phyloP scores from a whole-genome alignment of 2,888 invertebrate genomes.

The Leistus spinibarbis region DNA sequence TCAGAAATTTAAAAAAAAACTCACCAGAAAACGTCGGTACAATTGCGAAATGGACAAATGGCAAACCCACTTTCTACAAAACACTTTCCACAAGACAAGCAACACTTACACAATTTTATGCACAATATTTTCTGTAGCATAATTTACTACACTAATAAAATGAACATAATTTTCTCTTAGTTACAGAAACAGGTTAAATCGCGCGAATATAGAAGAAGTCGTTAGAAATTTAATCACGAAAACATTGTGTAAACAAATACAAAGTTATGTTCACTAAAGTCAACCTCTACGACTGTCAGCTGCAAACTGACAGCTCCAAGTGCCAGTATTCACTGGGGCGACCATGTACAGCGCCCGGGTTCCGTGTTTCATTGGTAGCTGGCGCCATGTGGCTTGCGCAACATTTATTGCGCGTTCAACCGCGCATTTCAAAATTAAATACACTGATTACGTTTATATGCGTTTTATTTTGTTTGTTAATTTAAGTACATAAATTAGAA shows the following conservation, averaged over 20 bases:
- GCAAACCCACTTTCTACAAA: slow-evolving; percentile 57
- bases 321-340: slow-evolving; percentile 10
- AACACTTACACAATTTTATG: slow-evolving; percentile 54
- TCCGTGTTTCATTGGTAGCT: slow-evolving; percentile 17
- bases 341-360: slow-evolving; percentile 15
- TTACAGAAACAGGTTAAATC: slow-evolving; percentile 29
- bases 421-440: slow-evolving; percentile 15
- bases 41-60: slow-evolving; percentile 53
- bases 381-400: slow-evolving; percentile 29
- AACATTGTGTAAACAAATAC: slow-evolving; percentile 50
- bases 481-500: background rate
- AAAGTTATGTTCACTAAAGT: slow-evolving; percentile 50
- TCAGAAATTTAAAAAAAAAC: slow-evolving; percentile 42
- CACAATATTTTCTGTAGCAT: slow-evolving; percentile 53
- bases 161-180: slow-evolving; percentile 34
- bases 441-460: background rate
- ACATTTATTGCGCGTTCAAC: background rate
- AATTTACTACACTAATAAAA: slow-evolving; percentile 49
- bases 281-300: slow-evolving; percentile 51
- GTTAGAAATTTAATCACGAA: slow-evolving; percentile 46
- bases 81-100: slow-evolving; percentile 52
- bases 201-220: slow-evolving; percentile 17
- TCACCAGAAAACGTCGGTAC: slow-evolving; percentile 51
- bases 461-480: background rate
- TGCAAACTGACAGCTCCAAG: slow-evolving; percentile 50